phyloP scores from a whole-genome alignment of 2,797 vertebrate species.

The Clarias pachynema region DNA sequence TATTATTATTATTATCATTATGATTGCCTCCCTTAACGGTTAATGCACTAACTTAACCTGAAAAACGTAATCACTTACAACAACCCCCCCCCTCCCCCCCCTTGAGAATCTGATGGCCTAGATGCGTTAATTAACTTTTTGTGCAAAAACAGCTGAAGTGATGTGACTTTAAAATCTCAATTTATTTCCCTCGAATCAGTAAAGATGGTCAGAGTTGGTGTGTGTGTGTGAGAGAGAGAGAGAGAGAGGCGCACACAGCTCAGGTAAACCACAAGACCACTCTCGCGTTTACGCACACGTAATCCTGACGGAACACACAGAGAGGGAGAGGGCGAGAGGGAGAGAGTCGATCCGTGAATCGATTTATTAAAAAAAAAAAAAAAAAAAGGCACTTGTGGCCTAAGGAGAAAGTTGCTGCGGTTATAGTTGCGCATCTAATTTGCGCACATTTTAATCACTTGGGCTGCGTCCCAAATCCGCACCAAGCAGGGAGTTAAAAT shows the following conservation, averaged over 20 bases:
- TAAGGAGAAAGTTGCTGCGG: neutral
- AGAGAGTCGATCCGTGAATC: neutral
- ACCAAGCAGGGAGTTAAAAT: constrained; percentile 1
- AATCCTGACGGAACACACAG: neutral
- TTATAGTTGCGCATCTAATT: constrained; percentile 21
- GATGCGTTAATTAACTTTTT: neutral
- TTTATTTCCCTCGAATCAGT: constrained; percentile 8
- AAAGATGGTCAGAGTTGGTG: neutral
- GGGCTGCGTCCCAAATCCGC: constrained; percentile 11
- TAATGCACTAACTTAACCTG: neutral
- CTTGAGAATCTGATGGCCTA: neutral
- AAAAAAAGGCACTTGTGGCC: neutral
- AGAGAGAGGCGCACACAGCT: neutral
- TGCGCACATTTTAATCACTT: neutral
- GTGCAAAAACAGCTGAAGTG: neutral
- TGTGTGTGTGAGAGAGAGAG: constrained; percentile 2
- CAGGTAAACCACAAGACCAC: constrained; percentile 29
- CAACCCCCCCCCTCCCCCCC: too few relatives aligned
- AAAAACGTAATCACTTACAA: neutral
- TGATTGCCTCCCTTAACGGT: neutral
- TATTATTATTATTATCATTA: neutral
- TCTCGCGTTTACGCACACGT: constrained; percentile 5
- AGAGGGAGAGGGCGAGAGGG: neutral
- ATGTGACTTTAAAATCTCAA: neutral
- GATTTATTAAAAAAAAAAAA: neutral